phyloP scores from a whole-genome alignment of 2,797 vertebrate species.

The Acipenser transmontanus region DNA sequence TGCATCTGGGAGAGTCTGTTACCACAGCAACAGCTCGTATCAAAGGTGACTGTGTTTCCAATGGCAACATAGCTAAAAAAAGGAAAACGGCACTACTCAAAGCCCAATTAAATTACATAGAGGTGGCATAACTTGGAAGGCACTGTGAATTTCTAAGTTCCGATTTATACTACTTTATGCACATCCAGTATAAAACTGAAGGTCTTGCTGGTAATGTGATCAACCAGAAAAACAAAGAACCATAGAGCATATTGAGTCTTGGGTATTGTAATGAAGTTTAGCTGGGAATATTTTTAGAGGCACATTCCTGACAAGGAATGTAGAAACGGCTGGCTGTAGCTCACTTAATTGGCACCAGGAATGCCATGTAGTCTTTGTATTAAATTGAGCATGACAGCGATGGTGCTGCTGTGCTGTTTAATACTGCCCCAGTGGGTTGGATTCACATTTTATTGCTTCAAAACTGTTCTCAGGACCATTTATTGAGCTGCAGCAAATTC shows the following conservation, averaged over 20 bases:
- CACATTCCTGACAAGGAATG: slow-evolving; percentile 34
- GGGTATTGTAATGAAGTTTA: slow-evolving; percentile 37
- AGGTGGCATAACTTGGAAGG: slow-evolving; percentile 33
- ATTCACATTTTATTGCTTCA: background rate
- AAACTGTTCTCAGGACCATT: too few relatives aligned
- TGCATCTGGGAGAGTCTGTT: background rate
- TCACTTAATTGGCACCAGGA: slow-evolving; percentile 24
- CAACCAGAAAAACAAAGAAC: slow-evolving; percentile 18
- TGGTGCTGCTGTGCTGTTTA: background rate
- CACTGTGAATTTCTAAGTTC: slow-evolving; percentile 7
- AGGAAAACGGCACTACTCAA: slow-evolving; percentile 26
- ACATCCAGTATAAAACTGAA: slow-evolving; percentile 26
- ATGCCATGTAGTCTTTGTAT: background rate
- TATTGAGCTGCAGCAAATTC: too few relatives aligned
- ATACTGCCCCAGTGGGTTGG: background rate
- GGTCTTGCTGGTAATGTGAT: slow-evolving; percentile 21
- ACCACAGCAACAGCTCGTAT: slow-evolving; percentile 17
- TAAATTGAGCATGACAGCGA: background rate
- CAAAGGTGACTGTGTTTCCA: slow-evolving; percentile 9
- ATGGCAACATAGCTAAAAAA: slow-evolving; percentile 18
- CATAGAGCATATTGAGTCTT: slow-evolving; percentile 24
- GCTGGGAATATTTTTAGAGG: slow-evolving; percentile 39
- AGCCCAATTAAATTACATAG: slow-evolving; percentile 33
- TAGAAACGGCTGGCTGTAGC: slow-evolving; percentile 30
- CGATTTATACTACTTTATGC: slow-evolving; percentile 30